A percentile compares a stretch with the other conserved stretches of the same genome.
Conservation (phyloP, 2,888 invertebrate genomes). For the Vanessa cardui region DNA sequence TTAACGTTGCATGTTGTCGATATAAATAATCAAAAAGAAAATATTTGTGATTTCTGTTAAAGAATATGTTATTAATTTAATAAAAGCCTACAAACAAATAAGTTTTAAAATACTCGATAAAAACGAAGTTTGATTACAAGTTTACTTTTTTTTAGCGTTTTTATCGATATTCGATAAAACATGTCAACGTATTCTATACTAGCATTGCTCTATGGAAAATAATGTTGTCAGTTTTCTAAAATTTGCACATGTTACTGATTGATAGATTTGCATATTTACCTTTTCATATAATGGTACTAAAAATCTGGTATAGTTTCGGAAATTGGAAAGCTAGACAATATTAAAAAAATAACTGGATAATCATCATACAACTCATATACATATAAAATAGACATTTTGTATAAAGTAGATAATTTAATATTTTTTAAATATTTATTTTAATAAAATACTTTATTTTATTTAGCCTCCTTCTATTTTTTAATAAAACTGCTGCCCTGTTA, state of each 20-base stretch:
- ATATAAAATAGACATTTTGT: too few relatives aligned
- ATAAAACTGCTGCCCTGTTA: neutral
- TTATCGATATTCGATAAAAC: constrained; percentile 18
- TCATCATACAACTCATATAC: too few relatives aligned
- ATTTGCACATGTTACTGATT: neutral
- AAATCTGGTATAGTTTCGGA: too few relatives aligned
- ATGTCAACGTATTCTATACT: constrained; percentile 16
- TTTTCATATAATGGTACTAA: neutral
- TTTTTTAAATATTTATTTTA: too few relatives aligned
- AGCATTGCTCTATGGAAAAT: constrained; percentile 42
- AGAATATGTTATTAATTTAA: neutral
- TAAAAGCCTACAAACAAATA: neutral
- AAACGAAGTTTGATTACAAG: neutral
- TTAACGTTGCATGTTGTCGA: neutral
- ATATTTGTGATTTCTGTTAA: neutral
- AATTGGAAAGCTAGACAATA: too few relatives aligned
- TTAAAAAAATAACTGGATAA: too few relatives aligned
- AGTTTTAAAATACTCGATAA: neutral
- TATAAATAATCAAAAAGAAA: neutral
- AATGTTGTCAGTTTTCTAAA: constrained; percentile 31
- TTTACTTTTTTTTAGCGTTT: neutral
- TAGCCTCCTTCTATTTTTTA: too few relatives aligned
- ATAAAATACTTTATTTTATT: too few relatives aligned
- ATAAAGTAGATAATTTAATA: too few relatives aligned
- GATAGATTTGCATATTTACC: too few relatives aligned